Evolutionary conservation across 1,140 invertebrate genomes (phyloP).

Genomic region (Archegozetes longisetosus): DNA sequence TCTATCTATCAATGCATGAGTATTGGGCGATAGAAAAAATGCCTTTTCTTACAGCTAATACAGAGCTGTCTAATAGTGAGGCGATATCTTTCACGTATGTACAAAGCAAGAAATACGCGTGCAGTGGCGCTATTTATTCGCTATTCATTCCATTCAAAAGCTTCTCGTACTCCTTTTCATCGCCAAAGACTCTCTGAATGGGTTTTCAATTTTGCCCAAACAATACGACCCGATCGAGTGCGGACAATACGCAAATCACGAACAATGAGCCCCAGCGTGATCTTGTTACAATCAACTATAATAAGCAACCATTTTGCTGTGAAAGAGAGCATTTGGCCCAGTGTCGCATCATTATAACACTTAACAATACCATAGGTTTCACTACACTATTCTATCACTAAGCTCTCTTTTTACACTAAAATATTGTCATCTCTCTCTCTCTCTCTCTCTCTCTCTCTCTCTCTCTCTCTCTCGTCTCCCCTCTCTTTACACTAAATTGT

Average conservation of each 20-base stretch:
- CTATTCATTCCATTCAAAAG: background rate
- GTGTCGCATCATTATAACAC: background rate
- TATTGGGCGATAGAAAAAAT: too few species aligned
- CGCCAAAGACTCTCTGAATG: background rate
- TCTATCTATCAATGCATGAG: too few species aligned
- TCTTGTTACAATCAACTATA: background rate
- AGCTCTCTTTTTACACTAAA: background rate
- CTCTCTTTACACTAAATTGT: background rate
- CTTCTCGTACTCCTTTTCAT: background rate
- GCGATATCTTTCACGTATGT: too few species aligned
- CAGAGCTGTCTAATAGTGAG: too few species aligned
- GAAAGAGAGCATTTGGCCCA: background rate
- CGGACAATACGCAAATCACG: background rate
- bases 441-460: slow-evolving; percentile 3
- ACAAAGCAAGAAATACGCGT: background rate
- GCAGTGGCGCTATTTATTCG: background rate
- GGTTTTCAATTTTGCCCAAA: background rate
- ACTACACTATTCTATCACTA: background rate
- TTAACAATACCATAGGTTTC: background rate
- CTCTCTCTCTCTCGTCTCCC: background rate
- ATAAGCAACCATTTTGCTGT: background rate
- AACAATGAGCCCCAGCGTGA: background rate
- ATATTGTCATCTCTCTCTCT: background rate
- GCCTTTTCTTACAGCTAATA: too few species aligned
- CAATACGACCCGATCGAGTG: background rate